phyloP scores from a whole-genome alignment of 2,888 invertebrate genomes.

The Melanophora roralis region DNA sequence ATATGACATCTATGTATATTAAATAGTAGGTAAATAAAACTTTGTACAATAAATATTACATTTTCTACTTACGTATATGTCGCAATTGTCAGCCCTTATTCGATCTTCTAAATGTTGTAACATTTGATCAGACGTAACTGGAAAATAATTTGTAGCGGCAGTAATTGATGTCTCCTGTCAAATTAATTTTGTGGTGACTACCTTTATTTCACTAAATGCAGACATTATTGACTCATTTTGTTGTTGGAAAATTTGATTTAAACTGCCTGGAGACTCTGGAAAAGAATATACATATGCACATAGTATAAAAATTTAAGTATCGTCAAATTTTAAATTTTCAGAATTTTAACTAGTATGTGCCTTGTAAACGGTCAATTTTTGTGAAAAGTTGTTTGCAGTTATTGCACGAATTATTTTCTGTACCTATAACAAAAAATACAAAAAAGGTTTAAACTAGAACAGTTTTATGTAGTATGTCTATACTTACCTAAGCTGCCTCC shows the following conservation, averaged over 20 bases:
- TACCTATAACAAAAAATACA: slow-evolving; percentile 1
- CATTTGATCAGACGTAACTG: too few species aligned
- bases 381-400: slow-evolving; percentile 10
- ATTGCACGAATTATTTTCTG: slow-evolving; percentile 3
- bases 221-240: too few species aligned
- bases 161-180: slow-evolving; percentile 1
- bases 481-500: background rate
- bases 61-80: too few species aligned
- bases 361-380: slow-evolving; percentile 22
- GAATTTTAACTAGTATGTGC: background rate
- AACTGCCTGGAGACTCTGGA: background rate
- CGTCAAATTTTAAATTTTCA: background rate
- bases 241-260: background rate
- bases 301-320: background rate
- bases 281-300: background rate
- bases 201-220: slow-evolving; percentile 10
- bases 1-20: background rate
- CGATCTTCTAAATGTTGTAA: too few species aligned
- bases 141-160: too few species aligned
- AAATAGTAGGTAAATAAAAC: background rate
- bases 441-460: too few species aligned
- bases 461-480: too few species aligned
- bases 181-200: slow-evolving; percentile 4
- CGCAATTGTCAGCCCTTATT: too few species aligned
- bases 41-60: too few species aligned